Percentiles rank a stretch among this genome's conserved stretches.
These are phyloP conservation scores for Alfaro cultratus DNA, from an alignment of 2,797 vertebrate species.

Conservation along the genomic window DNA sequence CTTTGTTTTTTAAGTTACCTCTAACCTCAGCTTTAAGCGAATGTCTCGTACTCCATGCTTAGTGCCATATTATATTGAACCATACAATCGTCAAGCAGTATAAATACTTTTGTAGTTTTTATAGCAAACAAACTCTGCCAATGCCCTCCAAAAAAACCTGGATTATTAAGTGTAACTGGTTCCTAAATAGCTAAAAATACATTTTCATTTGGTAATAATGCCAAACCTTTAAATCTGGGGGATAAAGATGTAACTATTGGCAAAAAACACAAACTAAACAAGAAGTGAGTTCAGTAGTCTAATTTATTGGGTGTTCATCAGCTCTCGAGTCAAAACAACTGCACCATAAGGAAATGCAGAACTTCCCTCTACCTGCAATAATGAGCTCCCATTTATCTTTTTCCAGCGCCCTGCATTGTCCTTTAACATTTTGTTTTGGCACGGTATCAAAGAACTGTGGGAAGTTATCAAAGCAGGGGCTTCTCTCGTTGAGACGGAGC, in stretches of 20 bases:
- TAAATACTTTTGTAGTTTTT: too few relatives aligned
- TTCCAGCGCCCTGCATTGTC: constrained; percentile 10
- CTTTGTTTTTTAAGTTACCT: too few relatives aligned
- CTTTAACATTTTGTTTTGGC: constrained; percentile 2
- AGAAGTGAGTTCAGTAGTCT: constrained; percentile 12
- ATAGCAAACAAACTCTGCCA: too few relatives aligned
- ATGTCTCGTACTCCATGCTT: too few relatives aligned
- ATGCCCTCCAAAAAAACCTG: not conserved
- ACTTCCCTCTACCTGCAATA: constrained; percentile 13
- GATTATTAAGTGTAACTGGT: not conserved
- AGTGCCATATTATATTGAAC: too few relatives aligned
- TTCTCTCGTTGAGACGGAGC: not conserved
- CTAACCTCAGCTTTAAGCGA: too few relatives aligned
- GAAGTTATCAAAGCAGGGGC: constrained; percentile 6
- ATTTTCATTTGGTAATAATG: not conserved
- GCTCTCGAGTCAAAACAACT: constrained; percentile 1
- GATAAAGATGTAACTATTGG: not conserved
- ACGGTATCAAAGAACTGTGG: constrained; percentile 13
- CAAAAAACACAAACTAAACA: not conserved
- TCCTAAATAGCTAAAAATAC: not conserved
- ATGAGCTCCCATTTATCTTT: constrained; percentile 17
- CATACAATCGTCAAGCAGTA: too few relatives aligned
- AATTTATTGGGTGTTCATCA: constrained; percentile 28
- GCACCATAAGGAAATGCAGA: constrained; percentile 5
- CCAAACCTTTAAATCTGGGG: not conserved